Evolutionary conservation across 2,888 invertebrate species (phyloP).

Genomic region (Parnassius smintheus): DNA sequence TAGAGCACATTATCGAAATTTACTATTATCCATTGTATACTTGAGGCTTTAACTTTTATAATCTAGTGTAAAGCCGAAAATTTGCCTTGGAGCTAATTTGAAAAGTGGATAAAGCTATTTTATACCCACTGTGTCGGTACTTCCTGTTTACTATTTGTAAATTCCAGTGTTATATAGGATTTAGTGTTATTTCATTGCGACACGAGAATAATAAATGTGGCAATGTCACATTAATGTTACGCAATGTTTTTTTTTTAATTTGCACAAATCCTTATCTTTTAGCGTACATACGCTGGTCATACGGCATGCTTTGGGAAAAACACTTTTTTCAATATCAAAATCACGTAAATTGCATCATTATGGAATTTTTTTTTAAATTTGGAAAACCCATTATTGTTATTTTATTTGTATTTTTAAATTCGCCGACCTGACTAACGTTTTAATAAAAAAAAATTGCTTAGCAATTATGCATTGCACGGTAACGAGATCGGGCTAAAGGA

Average conservation of each 20-base stretch:
- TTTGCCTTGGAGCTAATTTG: too few relatives aligned
- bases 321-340: conserved; percentile 6
- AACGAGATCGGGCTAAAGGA: background rate
- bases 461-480: background rate
- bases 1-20: conserved; percentile 46
- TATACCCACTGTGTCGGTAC: too few relatives aligned
- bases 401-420: conserved; percentile 7
- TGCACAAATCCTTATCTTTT: conserved; percentile 5
- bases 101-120: too few relatives aligned
- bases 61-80: too few relatives aligned
- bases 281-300: background rate
- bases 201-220: conserved; percentile 11
- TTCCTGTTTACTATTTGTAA: too few relatives aligned
- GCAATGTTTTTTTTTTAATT: conserved; percentile 6
- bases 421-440: background rate
- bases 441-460: background rate
- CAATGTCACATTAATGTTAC: conserved; percentile 16
- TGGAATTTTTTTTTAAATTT: background rate
- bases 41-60: too few relatives aligned
- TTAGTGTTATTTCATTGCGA: background rate
- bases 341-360: background rate
- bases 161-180: too few relatives aligned
- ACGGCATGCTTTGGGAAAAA: conserved; percentile 9
- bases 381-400: conserved; percentile 5
- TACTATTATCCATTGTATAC: background rate